A percentile compares a stretch with the other conserved stretches of the same genome.
Conservation (phyloP, 2,113 vertebrate genomes). For the Strix aluco region DNA sequence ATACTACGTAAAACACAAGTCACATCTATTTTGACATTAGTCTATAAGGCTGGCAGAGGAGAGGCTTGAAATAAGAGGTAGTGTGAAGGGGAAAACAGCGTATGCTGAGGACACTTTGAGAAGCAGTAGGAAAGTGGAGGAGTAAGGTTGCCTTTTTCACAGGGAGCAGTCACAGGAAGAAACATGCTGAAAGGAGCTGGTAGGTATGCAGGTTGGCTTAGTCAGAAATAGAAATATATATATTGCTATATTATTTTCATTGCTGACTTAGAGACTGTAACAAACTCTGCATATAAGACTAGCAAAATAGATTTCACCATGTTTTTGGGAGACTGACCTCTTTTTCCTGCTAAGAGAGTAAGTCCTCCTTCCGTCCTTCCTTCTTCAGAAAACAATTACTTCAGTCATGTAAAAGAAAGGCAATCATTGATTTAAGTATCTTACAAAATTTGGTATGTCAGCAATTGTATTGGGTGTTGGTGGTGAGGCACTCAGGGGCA, state of each 20-base stretch:
- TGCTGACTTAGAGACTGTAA: not conserved
- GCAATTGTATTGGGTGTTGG: not conserved
- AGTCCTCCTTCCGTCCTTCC: not conserved
- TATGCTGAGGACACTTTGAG: not conserved
- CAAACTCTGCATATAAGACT: not conserved
- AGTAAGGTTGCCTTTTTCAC: not conserved
- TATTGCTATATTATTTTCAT: not conserved
- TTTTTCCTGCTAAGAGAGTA: not conserved
- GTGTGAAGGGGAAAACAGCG: not conserved
- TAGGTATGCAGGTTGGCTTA: not conserved
- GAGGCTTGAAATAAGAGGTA: not conserved
- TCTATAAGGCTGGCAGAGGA: not conserved
- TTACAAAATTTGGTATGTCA: not conserved
- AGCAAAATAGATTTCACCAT: not conserved
- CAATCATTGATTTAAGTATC: not conserved
- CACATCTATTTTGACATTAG: not conserved
- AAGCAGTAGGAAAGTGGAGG: not conserved
- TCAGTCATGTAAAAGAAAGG: not conserved
- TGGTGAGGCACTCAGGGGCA: accelerated
- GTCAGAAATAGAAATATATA: not conserved
- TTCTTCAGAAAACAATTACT: not conserved
- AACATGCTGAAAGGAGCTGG: not conserved
- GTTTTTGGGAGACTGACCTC: not conserved
- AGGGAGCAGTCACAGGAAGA: not conserved
- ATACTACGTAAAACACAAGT: not conserved